These are phyloP conservation scores for Damaliscus lunatus DNA, from an alignment of 2,113 vertebrate species.

Conservation along the genomic window DNA sequence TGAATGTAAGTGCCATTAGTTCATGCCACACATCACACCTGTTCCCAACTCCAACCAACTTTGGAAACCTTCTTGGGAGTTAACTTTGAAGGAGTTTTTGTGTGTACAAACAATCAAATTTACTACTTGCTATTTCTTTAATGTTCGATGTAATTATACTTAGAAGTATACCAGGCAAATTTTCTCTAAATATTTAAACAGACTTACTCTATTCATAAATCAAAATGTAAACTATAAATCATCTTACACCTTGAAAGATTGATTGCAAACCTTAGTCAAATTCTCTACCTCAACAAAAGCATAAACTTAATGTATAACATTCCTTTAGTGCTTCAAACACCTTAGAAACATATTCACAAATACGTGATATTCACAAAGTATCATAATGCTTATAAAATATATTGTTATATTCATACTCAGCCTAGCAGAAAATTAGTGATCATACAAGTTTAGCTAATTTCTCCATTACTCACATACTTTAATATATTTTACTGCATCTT, in stretches of 20 bases:
- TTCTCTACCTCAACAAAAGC: not conserved
- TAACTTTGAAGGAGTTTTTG: not conserved
- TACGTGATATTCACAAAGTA: not conserved
- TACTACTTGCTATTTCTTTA: not conserved
- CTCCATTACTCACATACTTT: not conserved
- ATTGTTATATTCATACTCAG: not conserved
- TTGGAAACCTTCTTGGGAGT: not conserved
- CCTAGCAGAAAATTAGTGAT: not conserved
- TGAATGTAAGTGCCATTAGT: rapidly evolving
- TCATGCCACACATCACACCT: rapidly evolving
- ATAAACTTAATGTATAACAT: not conserved
- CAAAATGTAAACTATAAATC: not conserved
- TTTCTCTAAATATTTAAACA: not conserved
- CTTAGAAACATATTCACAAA: not conserved
- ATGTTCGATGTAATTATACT: not conserved
- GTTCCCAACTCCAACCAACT: not conserved
- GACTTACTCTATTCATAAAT: not conserved
- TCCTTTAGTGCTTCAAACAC: not conserved
- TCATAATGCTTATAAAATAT: not conserved
- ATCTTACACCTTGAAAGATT: not conserved
- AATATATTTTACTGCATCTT: not conserved
- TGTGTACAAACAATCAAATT: not conserved
- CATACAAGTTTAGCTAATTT: not conserved
- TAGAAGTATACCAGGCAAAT: not conserved
- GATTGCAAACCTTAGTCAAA: not conserved